phyloP scores from a whole-genome alignment of 2,888 invertebrate species.

The Balanococcus diminutus region DNA sequence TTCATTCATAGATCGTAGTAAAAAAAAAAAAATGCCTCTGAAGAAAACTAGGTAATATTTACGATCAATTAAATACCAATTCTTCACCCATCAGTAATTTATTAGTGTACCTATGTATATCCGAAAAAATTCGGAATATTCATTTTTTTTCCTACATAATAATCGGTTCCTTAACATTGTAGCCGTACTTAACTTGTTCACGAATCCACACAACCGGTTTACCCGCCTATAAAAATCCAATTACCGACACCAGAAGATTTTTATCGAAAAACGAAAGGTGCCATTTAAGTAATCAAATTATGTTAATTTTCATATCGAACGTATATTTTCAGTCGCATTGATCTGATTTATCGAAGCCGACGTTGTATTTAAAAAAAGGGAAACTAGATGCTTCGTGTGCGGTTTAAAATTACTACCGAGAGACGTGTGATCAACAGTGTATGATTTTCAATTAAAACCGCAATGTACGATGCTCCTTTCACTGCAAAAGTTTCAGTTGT shows the following conservation, averaged over 20 bases:
- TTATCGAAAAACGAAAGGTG: constrained; percentile 35
- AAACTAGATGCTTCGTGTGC: constrained; percentile 19
- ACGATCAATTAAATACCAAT: constrained; percentile 29
- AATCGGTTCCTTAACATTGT: constrained; percentile 30
- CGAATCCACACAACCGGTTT: constrained; percentile 1
- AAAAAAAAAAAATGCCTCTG: not conserved
- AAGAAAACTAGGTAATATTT: constrained; percentile 2
- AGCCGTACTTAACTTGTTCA: not conserved
- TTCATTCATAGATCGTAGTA: not conserved
- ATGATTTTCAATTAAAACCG: constrained; percentile 6
- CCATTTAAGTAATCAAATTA: constrained; percentile 42
- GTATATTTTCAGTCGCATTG: constrained; percentile 3
- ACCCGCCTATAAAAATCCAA: constrained; percentile 28
- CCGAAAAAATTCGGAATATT: constrained; percentile 2
- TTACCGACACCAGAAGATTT: constrained; percentile 28
- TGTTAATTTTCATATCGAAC: constrained; percentile 30
- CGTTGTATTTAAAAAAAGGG: not conserved
- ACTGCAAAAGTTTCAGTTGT: not conserved
- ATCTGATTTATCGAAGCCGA: constrained; percentile 31
- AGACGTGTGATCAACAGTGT: not conserved
- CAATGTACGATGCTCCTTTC: constrained; percentile 19
- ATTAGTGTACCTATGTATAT: too few species aligned
- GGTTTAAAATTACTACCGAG: not conserved
- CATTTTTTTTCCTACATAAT: not conserved
- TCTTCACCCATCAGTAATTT: not conserved